Percentiles rank a stretch among this genome's conserved stretches.
Evolutionary conservation across 2,797 vertebrate species (phyloP).

Genomic region (Pseudomugil tenellus): DNA sequence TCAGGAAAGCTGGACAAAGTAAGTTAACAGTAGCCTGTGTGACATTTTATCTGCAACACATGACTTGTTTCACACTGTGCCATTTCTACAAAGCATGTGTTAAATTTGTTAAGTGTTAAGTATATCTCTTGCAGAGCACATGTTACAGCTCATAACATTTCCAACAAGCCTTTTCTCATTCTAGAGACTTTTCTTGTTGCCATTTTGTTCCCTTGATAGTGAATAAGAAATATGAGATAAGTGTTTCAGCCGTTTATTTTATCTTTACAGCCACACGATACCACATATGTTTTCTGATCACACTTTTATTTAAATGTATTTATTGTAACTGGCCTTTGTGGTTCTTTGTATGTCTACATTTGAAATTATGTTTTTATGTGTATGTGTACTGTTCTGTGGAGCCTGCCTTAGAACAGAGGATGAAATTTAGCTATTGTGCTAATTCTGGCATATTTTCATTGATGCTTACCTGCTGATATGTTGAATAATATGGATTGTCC

Average conservation of each 20-base stretch:
- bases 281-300: no score
- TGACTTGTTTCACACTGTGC: slow-evolving; percentile 38
- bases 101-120: slow-evolving; percentile 36
- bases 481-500: no score
- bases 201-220: slow-evolving; percentile 18
- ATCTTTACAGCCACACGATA: no score
- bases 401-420: no score
- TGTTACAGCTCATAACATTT: slow-evolving; percentile 22
- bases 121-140: slow-evolving; percentile 28
- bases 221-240: background rate
- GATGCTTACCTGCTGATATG: no score
- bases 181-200: slow-evolving; percentile 36
- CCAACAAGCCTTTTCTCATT: slow-evolving; percentile 28
- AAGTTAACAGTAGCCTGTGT: slow-evolving; percentile 34
- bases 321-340: no score
- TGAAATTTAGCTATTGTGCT: no score
- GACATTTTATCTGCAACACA: slow-evolving; percentile 51
- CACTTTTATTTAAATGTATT: no score
- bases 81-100: slow-evolving; percentile 35
- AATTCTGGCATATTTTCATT: no score
- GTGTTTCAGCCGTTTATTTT: background rate
- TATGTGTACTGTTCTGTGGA: no score
- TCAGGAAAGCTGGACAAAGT: slow-evolving; percentile 49
- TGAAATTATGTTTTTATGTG: no score
- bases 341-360: no score